Evolutionary conservation across 92 coral and sea anemone species (phyloP), one percentile per base, ranked within the genome.

Genomic region (Palythoa grandiflora): DNA sequence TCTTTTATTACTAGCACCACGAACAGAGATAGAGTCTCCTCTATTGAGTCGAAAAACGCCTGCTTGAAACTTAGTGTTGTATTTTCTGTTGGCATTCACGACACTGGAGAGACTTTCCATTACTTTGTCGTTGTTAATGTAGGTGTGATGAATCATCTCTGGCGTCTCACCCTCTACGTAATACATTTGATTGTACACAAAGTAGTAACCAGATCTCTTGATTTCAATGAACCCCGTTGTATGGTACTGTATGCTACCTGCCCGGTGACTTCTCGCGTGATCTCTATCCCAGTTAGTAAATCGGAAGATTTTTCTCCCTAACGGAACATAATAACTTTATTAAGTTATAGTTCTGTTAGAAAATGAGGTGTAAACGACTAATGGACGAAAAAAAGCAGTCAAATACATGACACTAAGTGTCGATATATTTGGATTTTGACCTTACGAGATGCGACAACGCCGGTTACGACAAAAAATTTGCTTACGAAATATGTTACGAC

Each of bases 171-270:
- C 92, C 35, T 94, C 92, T 60, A 89, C 90, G 73, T 97, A 97
- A 77, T 89, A 97, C 93, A 97, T 78, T 79, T 97, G 99, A 57
- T 92, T 94, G 91, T 97, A 97, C 15, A 97, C 87, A 87, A 84
- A 95, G 88, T 97, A 97, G 90, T 88, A 95, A n/a, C 98, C 99
- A 10, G 96, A 71, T 20, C 68, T 84, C 59, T 48, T 85, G 38
- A 90, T 81, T 65, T 50, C 77, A 14, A 90, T 79, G 75, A 71
- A 86, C 37, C 92, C 92, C 70, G 88, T 80, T 1, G 9, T n/a
- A 73, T 72, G 70, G 78, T 90, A 86, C 35, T 28, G 9, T 37
- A 89, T 84, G 11, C 60, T 71, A 12, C 92, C 92, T 50, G 83
- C 83, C n/a, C 74, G 71, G 54, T 86, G 92, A 20, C 86, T 65